Evolutionary conservation across 2,888 invertebrate genomes (phyloP), one percentile per base, ranked within the genome.

Genomic region (Agrochola macilenta): DNA sequence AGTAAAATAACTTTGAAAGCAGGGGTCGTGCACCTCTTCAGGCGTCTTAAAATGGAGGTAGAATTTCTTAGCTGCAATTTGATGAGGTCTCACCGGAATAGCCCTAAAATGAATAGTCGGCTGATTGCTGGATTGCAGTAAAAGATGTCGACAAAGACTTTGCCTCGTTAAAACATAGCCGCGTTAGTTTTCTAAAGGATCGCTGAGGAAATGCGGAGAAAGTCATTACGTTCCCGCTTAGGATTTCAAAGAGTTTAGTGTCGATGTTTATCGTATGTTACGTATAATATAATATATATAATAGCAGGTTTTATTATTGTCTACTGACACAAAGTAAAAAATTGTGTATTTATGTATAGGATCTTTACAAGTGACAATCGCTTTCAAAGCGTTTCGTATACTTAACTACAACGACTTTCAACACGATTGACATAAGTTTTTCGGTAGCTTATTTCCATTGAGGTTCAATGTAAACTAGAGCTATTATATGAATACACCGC

Each of bases 101-200:
- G 52, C 76, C 66, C 64, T 76, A 78, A 87, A 89, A 89, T 91
- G 91, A 93, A 93, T 91, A 84, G 91, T 74, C 85, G 74, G 52
- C 89, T 92, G 92, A 93, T 93, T 92, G 91, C 89, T 84, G 88
- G 84, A 75, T 76, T 76, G 82, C 85, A 73, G 73, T 73, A 74
- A 89, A 88, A 88, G 88, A 86, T 85, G 89, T 86, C 88, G 87
- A 89, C 89, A 89, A 90, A 84, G 87, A 58, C 69, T 71, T 82
- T 76, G 73, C 85, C 86, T 89, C 88, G 81, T 90, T 90, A 89
- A 78, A 83, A 81, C 72, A 81, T 82, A 72, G 75, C 57, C 58
- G 68, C 78, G 61, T 70, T 87, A 77, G 64, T 77, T 87, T 79
- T 74, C 70, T 86, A 82, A 82, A 79, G 66, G 65, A 76, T n/a